These are phyloP conservation scores for Oxygymnocypris stewartii DNA, from an alignment of 2,113 vertebrate species.

Conservation along the genomic window DNA sequence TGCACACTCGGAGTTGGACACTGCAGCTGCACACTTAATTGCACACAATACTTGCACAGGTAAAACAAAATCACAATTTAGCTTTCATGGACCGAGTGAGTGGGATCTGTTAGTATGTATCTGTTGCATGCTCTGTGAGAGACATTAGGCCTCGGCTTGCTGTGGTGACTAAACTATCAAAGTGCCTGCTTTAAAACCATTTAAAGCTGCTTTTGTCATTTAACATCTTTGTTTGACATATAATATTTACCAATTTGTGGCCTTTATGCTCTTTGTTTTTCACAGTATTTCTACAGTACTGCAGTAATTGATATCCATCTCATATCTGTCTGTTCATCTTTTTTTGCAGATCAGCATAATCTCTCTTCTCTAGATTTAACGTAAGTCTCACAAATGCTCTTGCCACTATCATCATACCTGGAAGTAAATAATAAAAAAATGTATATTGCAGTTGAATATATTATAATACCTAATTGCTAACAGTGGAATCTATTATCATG, in stretches of 20 bases:
- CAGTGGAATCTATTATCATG: slow-evolving; percentile 62
- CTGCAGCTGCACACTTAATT: slow-evolving; percentile 71
- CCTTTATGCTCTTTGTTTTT: background rate
- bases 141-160: background rate
- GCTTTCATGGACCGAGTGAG: background rate
- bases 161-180: slow-evolving; percentile 1
- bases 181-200: background rate
- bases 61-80: slow-evolving; percentile 67
- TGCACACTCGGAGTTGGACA: slow-evolving; percentile 65
- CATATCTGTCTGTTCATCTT: background rate
- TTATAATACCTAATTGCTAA: background rate
- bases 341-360: slow-evolving; percentile 26
- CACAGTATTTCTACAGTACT: background rate
- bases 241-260: background rate
- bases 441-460: background rate
- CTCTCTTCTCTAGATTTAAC: background rate
- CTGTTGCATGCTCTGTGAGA: slow-evolving; percentile 10
- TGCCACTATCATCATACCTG: background rate
- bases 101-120: background rate
- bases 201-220: background rate
- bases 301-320: background rate
- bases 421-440: background rate
- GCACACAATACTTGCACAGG: slow-evolving; percentile 68
- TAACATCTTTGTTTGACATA: background rate
- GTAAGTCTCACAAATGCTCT: slow-evolving; percentile 17